phyloP scores from a whole-genome alignment of 2,797 vertebrate genomes.

The Streptopelia turtur region DNA sequence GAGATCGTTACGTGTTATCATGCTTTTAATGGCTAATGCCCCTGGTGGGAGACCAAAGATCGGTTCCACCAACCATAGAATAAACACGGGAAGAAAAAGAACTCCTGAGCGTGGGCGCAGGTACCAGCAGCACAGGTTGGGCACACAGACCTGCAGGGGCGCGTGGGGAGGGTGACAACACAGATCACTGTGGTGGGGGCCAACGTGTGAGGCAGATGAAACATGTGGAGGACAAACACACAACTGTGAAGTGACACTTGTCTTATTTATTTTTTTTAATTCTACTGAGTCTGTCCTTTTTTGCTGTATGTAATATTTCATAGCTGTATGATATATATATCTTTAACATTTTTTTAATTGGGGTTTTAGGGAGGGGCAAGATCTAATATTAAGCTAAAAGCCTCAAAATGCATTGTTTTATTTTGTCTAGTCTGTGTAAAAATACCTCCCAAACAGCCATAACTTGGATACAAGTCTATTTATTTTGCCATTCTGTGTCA shows the following conservation, averaged over 20 bases:
- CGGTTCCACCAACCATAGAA: background rate
- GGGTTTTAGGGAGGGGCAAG: accelerated
- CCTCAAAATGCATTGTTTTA: background rate
- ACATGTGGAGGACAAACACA: background rate
- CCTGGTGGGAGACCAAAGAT: background rate
- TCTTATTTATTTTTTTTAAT: background rate
- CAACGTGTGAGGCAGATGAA: background rate
- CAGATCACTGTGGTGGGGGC: background rate
- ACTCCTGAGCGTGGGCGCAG: background rate
- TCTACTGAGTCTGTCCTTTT: background rate
- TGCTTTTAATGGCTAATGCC: background rate
- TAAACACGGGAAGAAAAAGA: background rate
- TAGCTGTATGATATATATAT: accelerated
- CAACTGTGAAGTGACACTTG: accelerated
- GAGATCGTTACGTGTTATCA: background rate
- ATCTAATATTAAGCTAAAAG: background rate
- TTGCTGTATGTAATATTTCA: background rate
- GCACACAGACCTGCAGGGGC: accelerated
- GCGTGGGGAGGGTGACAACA: background rate
- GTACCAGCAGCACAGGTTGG: background rate
- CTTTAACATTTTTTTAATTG: background rate
- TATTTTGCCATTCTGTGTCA: background rate
- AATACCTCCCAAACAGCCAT: background rate
- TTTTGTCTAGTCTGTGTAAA: background rate
- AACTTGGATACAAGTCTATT: background rate